Base-by-base conservation (phyloP, 2,797 vertebrate genomes). In the Pipistrellus pygmaeus region DNA sequence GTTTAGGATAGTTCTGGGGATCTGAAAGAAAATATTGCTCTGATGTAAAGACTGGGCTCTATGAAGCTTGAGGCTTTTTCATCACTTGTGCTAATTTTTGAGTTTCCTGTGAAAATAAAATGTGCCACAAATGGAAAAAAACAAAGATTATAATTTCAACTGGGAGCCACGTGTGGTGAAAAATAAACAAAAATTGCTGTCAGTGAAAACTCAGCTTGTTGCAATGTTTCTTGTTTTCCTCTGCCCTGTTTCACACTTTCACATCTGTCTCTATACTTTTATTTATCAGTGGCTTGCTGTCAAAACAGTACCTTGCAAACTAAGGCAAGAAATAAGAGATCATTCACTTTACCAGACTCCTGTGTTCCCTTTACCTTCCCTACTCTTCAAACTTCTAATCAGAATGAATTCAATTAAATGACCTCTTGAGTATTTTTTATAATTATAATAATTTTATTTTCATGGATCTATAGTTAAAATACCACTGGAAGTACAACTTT, bases 361-460 rank as follows among this genome's bases (percentile, higher is more conserved):
- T 72, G 90, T 92, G 44, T 96, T 17, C 51, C 18, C n/a, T 17
- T 53, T 2, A 7, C 8, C 2, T 88, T 8, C 27, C 20, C 21
- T 3, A 88, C 3, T 1, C 3, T 51, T 88, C 27, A 84, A 21
- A 86, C 9, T 76, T 90, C 62, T 91, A 72, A 51, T 17, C 30
- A 93, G 35, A 94, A 73, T 64, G 17, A 55, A 89, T 35, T 53
- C 25, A 93, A 95, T 83, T 85, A 80, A 83, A 92, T 88, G 32
- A 68, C 71, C 11, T 51, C 44, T 53, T 71, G 20, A 78, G 13
- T 55, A 88, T 21, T 71, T 46, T 83, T 91, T 64, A 32, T 32
- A 64, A 89, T 95, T 88, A 69, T 38, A 62, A 20, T 80, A 32
- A 46, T 85, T 86, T 94, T 84, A 64, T 78, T 90, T 93, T 88